Conservation (phyloP, 2,113 vertebrate species). For the Elephantulus edwardii region DNA sequence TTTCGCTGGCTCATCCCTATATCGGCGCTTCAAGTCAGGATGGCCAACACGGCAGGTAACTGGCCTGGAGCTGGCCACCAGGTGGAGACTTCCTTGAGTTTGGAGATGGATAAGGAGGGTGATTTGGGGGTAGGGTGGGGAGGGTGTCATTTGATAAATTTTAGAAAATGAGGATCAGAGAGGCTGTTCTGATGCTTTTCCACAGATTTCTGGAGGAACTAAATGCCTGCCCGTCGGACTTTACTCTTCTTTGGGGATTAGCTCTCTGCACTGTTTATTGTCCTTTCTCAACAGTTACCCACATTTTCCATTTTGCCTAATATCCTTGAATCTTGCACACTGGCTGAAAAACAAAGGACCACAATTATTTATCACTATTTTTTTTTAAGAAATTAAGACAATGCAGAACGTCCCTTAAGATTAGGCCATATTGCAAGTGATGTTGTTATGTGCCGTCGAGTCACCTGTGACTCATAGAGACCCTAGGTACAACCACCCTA, state of each 20-base stretch:
- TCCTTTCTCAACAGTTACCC: not conserved
- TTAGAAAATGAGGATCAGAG: not conserved
- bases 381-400: not conserved
- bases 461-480: no score
- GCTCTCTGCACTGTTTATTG: not conserved
- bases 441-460: no score
- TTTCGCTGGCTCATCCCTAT: slow-evolving; percentile 97
- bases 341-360: not conserved
- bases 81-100: not conserved
- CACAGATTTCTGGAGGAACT: not conserved
- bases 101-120: not conserved
- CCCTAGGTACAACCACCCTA: no score
- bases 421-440: not conserved
- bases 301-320: not conserved
- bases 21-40: slow-evolving; percentile 94
- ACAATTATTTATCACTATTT: no score
- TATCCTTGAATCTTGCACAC: not conserved
- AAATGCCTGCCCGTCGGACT: not conserved
- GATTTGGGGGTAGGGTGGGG: not conserved
- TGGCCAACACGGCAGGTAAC: slow-evolving; percentile 95
- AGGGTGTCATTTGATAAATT: no score
- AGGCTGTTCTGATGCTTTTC: not conserved
- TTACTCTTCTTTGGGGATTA: not conserved
- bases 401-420: not conserved
- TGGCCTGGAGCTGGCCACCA: not conserved